Evolutionary conservation across 2,797 vertebrate species (phyloP), one percentile per base, ranked within the genome.

Genomic region (Phoebastria nigripes): DNA sequence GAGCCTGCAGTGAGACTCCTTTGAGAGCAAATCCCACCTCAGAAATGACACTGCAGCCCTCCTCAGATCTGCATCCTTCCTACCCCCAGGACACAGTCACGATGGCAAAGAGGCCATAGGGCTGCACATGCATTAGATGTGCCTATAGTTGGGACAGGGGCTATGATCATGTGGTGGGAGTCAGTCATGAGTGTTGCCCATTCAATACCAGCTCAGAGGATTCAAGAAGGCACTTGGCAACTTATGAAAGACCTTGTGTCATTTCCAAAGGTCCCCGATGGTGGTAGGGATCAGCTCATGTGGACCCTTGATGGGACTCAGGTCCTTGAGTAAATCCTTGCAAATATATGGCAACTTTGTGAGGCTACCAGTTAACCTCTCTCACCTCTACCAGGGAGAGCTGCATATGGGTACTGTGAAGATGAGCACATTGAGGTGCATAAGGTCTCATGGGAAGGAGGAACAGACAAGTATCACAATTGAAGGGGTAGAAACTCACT

Each of bases 131-230:
- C 7, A 1, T n/a, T 12, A 41, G 41, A 15, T 18, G 58, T 26
- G 35, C 19, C 80, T 14, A 7, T 12, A 22, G 39, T 2, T 33
- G n/a, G 35, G 47, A 8, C 4, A 15, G 18, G 35, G 35, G 15
- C 15, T 59, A 9, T 5, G 67, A 41, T 16, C 6, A 1, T 3
- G 9, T 4, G 0, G 9, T 18, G 8, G 24, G 33, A 29, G 35
- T 22, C 76, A 41, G 11, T 35, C 69, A 8, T 0, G 3, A 29
- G 29, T 3, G 19, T 20, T 49, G 39, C 35, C 16, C 41, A 1
- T 25, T 17, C 63, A n/a, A 17, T 52, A 55, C 4, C 46, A 85
- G 9, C 44, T 58, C 22, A 20, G 33, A 76, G 42, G 42, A 21
- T 16, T 31, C 33, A n/a, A 46, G 54, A 28, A 47, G 19, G n/a